Base-by-base conservation (phyloP, 2,797 vertebrate genomes). In the Eupleurogrammus muticus region DNA sequence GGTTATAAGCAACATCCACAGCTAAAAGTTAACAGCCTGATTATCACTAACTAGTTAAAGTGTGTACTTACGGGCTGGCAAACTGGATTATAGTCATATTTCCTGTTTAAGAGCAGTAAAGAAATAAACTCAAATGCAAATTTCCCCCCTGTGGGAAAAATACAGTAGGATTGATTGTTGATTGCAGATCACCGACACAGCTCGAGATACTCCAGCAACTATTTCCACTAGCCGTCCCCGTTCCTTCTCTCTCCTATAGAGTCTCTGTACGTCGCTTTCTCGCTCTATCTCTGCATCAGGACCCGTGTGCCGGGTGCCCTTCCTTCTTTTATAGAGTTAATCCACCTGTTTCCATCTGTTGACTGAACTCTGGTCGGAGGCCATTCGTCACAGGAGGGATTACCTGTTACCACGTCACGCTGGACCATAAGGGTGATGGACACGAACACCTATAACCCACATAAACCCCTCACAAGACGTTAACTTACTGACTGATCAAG, bases 321-420 rank as follows among this genome's bases (percentile, higher is more conserved):
- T 52, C 75, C 73, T n/a, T 65, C 64, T 90, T 92, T 93, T 93
- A 94, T 92, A 94, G 81, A 52, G 83, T 90, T 95, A 93, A 95
- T 93, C 93, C 93, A 86, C 81, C 79, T 76, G 81, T 88, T 88
- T 89, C 91, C 92, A 94, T 94, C 93, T 94, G 93, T 87, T 90
- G 90, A 89, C 76, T 71, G 65, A 89, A 90, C 79, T 78, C 86
- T 84, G 70, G 66, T 73, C 74, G 67, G 73, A 76, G 80, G 85
- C 73, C 83, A 82, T 66, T 75, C 48, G 72, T 90, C 89, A 89
- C 82, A 49, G 65, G 13, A 51, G 64, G 85, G 92, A 94, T 94
- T 94, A 94, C 90, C 89, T 85, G 76, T 47, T 44, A 42, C 52
- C 42, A 40, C 51, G 85, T 92, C 89, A 91, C 84, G 11, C 40